phyloP scores from a whole-genome alignment of 2,797 vertebrate species.

The Onychomys arenicola region DNA sequence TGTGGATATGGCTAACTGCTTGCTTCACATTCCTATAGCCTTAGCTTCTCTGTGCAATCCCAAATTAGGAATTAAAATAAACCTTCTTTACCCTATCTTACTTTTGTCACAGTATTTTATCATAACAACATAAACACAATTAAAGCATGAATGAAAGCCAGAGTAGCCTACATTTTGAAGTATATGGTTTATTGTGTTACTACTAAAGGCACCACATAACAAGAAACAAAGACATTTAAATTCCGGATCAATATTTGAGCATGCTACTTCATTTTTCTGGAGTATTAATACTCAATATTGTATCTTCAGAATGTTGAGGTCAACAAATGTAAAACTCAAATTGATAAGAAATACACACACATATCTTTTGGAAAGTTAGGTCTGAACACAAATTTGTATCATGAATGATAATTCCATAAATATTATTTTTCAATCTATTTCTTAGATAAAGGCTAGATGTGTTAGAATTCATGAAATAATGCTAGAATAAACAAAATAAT shows the following conservation, averaged over 20 bases:
- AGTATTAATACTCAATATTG: not conserved
- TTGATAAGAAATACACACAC: not conserved
- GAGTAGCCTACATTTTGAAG: not conserved
- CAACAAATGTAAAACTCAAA: not conserved
- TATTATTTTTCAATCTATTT: conserved; percentile 44
- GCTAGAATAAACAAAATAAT: not conserved
- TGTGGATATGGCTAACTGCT: not conserved
- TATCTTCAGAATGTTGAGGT: not conserved
- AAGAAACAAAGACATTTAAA: not conserved
- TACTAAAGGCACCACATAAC: not conserved
- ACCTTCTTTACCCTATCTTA: not conserved
- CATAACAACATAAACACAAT: not conserved
- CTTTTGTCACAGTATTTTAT: not conserved
- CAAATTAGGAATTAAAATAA: not conserved
- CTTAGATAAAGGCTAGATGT: not conserved
- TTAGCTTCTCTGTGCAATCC: no score
- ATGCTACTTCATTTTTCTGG: not conserved
- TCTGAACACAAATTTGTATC: not conserved
- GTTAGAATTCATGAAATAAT: not conserved
- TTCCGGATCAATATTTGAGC: not conserved
- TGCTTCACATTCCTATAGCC: not conserved
- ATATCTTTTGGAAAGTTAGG: not conserved
- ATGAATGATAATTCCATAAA: not conserved
- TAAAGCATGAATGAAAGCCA: not conserved
- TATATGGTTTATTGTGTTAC: not conserved